Evolutionary conservation across 2,113 vertebrate genomes (phyloP), one percentile per base, ranked within the genome.

Genomic region (Pachypanchax playfairii): DNA sequence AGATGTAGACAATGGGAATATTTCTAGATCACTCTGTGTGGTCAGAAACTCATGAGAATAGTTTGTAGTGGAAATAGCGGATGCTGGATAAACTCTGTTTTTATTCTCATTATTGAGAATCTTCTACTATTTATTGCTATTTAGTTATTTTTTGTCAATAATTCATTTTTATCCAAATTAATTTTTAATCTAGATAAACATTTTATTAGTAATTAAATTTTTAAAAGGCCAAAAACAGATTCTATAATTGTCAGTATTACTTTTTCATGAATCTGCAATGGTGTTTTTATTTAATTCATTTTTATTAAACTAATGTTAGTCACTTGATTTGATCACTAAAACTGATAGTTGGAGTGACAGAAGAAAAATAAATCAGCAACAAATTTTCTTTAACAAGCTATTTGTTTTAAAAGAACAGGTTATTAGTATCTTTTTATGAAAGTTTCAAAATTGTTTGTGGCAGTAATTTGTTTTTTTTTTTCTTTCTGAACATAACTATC

Each of bases 1-100:
- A 66, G 73, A 83, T 85, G 80, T 65, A 64, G 62, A 38, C 35
- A 22, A 58, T 15, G 26, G 26, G 51, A 75, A 65, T 67, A 15
- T 70, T 69, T 72, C 54, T 56, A 50, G 70, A 65, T 53, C 64
- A 54, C 24, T 72, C 18, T 38, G 46, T 55, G 62, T 70, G 67
- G 73, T 73, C 61, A 62, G 14, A 73, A 13, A 62, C 56, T 38
- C 46, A 70, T 51, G 33, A 43, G 50, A 35, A 50, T 56, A 64
- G 31, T 17, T 53, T 21, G 53, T 5, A 33, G 60, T 43, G 49
- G 53, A 52, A 18, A 65, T 65, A 12, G 51, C n/a, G n/a, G n/a
- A 33, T 4, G 7, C 10, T 33, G 4, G 6, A 6, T 10, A 10
- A 3, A 11, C 7, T 10, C 31, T 6, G 7, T 33, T 33, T 33